Evolutionary conservation across 2,113 vertebrate species (phyloP).

Genomic region (Myrmophylax atrothorax): DNA sequence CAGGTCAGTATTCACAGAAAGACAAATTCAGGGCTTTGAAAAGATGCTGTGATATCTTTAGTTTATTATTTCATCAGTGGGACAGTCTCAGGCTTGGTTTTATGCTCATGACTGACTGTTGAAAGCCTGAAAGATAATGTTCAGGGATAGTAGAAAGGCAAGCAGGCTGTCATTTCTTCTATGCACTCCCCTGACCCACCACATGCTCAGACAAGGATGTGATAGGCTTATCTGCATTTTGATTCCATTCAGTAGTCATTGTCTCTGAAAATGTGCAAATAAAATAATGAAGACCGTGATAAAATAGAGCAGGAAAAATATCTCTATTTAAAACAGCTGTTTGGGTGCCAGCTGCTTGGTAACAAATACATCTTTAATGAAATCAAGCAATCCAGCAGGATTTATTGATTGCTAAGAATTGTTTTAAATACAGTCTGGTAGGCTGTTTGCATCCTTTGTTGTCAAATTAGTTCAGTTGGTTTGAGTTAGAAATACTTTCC

Average conservation of each 20-base stretch:
- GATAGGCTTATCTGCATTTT: constrained; percentile 59
- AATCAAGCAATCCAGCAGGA: constrained; percentile 78
- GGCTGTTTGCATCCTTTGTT: constrained; percentile 74
- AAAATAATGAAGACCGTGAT: constrained; percentile 68
- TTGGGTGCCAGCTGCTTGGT: constrained; percentile 78
- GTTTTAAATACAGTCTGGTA: constrained; percentile 80
- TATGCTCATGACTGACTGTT: constrained; percentile 10
- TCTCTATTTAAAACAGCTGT: constrained; percentile 85
- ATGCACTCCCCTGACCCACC: constrained; percentile 34
- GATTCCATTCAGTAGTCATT: constrained; percentile 44
- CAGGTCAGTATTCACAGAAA: constrained; percentile 44
- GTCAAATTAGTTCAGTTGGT: constrained; percentile 82
- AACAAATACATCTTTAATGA: constrained; percentile 81
- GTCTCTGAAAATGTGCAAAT: constrained; percentile 61
- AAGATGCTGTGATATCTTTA: constrained; percentile 15
- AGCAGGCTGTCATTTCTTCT: constrained; percentile 38
- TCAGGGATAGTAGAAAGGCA: not conserved
- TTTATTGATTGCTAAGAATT: constrained; percentile 83
- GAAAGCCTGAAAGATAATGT: constrained; percentile 34
- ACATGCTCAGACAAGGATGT: constrained; percentile 26
- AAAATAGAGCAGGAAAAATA: constrained; percentile 66
- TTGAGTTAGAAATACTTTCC: constrained; percentile 81
- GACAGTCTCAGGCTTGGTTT: constrained; percentile 19
- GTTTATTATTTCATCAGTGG: constrained; percentile 46
- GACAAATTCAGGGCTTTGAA: constrained; percentile 25